A percentile compares a stretch with the other conserved stretches of the same genome.
phyloP scores from a whole-genome alignment of 2,888 invertebrate species.

The Aproaerema taeniolella region DNA sequence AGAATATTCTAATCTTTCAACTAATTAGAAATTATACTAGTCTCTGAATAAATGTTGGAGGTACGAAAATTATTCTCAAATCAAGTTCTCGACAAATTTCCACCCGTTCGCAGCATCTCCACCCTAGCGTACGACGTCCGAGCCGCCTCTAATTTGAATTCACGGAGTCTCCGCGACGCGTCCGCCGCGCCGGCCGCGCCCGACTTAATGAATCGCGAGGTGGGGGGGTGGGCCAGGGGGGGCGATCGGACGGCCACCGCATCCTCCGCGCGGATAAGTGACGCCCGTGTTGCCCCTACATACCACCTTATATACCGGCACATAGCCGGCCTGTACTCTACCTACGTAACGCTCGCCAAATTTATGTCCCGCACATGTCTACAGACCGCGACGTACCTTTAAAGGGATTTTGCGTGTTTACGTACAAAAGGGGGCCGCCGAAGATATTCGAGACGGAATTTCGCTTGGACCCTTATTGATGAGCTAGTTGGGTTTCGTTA shows the following conservation, averaged over 20 bases:
- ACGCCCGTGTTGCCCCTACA: conserved; percentile 74
- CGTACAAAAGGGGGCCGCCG: conserved; percentile 58
- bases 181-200: conserved; percentile 75
- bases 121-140: conserved; percentile 67
- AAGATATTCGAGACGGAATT: conserved; percentile 71
- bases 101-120: conserved; percentile 22
- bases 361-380: conserved; percentile 78
- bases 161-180: conserved; percentile 77
- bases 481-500: conserved; percentile 43
- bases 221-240: conserved; percentile 48
- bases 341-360: conserved; percentile 74
- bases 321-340: conserved; percentile 40
- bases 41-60: no score
- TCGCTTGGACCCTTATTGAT: conserved; percentile 68
- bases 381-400: conserved; percentile 75
- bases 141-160: conserved; percentile 77
- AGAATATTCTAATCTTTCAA: no score
- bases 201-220: conserved; percentile 75
- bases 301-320: conserved; percentile 65
- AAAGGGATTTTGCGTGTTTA: conserved; percentile 76
- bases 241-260: conserved; percentile 72
- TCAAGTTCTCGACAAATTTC: conserved; percentile 18
- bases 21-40: no score
- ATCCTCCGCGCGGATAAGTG: conserved; percentile 77
- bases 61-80: no score